Evolutionary conservation across 2,797 vertebrate genomes (phyloP).

Genomic region (Forpus xanthops): DNA sequence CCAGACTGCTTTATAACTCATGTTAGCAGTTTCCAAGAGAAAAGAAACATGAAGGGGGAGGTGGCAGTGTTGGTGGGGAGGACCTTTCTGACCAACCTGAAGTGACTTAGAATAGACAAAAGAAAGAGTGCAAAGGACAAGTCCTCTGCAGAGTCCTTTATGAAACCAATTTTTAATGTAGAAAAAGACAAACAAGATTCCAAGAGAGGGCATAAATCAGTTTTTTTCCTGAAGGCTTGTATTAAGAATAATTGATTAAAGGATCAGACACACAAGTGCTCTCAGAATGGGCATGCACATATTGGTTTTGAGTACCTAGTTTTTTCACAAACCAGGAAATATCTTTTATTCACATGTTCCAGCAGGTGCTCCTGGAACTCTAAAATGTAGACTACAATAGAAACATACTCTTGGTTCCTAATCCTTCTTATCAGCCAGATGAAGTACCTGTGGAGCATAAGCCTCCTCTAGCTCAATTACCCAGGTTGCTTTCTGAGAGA

Average conservation of each 20-base stretch:
- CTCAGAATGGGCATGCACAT: not conserved
- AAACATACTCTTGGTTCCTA: not conserved
- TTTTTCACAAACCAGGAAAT: not conserved
- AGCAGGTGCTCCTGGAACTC: not conserved
- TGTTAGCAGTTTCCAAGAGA: not conserved
- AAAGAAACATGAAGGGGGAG: fast-evolving
- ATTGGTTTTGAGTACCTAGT: not conserved
- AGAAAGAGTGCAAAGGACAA: not conserved
- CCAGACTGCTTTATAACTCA: not conserved
- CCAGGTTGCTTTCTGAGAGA: not conserved
- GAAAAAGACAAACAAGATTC: not conserved
- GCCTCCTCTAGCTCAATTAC: not conserved
- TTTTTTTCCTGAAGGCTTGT: not conserved
- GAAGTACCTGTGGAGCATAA: not conserved
- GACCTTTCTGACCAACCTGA: not conserved
- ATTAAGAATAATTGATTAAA: too few species aligned
- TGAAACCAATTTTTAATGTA: not conserved
- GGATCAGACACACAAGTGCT: not conserved
- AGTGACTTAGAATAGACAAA: not conserved
- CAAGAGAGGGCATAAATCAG: not conserved
- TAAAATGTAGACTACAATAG: not conserved
- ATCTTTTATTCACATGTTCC: not conserved
- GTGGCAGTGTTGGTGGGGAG: fast-evolving
- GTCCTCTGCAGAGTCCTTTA: not conserved
- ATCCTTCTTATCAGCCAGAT: not conserved